Evolutionary conservation across 2,113 vertebrate species (phyloP).

Genomic region (Phalacrocorax aristotelis): DNA sequence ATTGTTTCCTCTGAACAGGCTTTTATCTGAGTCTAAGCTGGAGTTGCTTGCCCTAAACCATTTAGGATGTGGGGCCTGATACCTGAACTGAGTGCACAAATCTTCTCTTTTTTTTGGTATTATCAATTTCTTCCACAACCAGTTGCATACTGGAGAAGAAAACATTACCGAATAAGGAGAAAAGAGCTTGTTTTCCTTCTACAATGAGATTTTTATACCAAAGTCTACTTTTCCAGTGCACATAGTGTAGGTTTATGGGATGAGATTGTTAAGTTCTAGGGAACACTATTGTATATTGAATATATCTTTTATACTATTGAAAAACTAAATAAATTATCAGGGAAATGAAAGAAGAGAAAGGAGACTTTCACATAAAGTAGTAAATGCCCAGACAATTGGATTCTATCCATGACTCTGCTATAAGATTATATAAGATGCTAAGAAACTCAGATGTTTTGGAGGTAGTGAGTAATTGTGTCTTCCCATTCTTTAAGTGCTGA

Average conservation of each 20-base stretch:
- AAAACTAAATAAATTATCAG: not conserved
- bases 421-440: not conserved
- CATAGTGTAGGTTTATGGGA: not conserved
- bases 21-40: not conserved
- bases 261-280: not conserved
- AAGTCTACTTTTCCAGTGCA: not conserved
- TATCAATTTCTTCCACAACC: not conserved
- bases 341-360: not conserved
- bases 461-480: not conserved
- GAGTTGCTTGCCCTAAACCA: not conserved
- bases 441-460: not conserved
- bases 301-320: not conserved
- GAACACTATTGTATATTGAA: not conserved
- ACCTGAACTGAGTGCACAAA: not conserved
- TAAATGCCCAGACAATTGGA: not conserved
- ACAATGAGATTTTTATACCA: not conserved
- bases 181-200: not conserved
- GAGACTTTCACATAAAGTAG: not conserved
- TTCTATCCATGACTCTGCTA: not conserved
- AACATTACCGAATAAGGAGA: accelerated
- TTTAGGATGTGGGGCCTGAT: not conserved
- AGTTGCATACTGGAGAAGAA: not conserved
- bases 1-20: not conserved
- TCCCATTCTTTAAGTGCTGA: not conserved
- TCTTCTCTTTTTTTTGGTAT: not conserved